Base-by-base conservation (phyloP, 2,888 invertebrate species). In the Fragum whitleyi region DNA sequence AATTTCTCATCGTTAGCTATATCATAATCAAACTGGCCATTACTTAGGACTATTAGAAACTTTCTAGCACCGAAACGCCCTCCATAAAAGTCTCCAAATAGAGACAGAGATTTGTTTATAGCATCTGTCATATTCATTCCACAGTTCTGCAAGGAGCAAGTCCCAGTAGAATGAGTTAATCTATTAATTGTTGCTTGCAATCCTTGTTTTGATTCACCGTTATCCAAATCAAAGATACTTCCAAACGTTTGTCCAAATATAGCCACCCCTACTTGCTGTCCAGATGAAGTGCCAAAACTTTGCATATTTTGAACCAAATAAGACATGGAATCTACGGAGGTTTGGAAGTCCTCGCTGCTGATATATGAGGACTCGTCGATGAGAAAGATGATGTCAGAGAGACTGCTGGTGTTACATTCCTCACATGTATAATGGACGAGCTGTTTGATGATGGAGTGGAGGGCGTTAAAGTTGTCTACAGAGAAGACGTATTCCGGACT, bases 361-460 rank as follows among this genome's bases (percentile, higher is more conserved):
- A 77, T 42, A 39, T 55, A 61, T 23, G 11, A 6, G 14, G 77
- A 57, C 1, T 65, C 39, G 47, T 77, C 77, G 7, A 77, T 6
- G n/a, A 77, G 65, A 47, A 77, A 65, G 26, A 72, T 55, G 7
- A 77, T 55, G 59, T 77, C 77, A 1, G 77, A 72, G 21, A n/a
- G 28, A n/a, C 42, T 65, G 21, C 72, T 72, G 6, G 26, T 53
- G n/a, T 21, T 28, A 42, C 77, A 77, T 39, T 70, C 65, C 19
- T 79, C 75, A 32, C 79, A 79, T 14, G 69, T 69, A 16, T 55
- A 21, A 55, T 79, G 70, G 0, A 79, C 79, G n/a, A 79, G 71
- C 11, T 74, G 57, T 57, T 71, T 61, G 14, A 79, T 39, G 14
- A 79, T 61, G 59, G 79, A 70, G 57, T 71, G 65, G 23, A 79